These are phyloP conservation scores for Dromas ardeola DNA, from an alignment of 2,113 vertebrate genomes.

Conservation along the genomic window DNA sequence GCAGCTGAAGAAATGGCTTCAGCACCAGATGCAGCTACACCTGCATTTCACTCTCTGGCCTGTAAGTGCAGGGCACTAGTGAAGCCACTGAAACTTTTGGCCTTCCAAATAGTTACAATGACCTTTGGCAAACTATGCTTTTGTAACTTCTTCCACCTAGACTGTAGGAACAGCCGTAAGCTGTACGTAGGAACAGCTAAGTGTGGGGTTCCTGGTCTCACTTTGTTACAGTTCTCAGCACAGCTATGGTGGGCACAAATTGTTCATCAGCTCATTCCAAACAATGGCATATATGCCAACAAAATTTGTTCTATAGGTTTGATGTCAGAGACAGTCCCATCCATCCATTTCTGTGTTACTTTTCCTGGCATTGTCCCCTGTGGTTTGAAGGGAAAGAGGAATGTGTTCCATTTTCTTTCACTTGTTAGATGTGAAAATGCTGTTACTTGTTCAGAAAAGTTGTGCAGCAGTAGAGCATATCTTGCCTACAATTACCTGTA, in stretches of 20 bases:
- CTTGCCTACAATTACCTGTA: not conserved
- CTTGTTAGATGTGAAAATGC: not conserved
- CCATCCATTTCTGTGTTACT: not conserved
- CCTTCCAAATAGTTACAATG: not conserved
- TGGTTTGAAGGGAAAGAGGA: not conserved
- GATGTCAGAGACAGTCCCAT: not conserved
- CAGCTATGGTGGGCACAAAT: not conserved
- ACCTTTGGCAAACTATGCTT: not conserved
- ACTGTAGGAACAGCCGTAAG: not conserved
- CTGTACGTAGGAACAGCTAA: too few species aligned
- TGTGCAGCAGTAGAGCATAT: not conserved
- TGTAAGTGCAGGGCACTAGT: not conserved
- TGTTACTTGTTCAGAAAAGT: not conserved
- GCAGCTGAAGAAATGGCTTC: not conserved
- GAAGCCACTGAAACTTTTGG: not conserved
- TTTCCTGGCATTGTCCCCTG: not conserved
- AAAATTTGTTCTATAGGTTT: not conserved
- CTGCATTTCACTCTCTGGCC: not conserved
- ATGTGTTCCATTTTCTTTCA: not conserved
- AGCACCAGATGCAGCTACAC: not conserved
- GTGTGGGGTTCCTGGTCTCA: not conserved
- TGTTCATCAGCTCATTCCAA: not conserved
- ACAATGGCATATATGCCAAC: accelerated
- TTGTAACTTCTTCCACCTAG: not conserved
- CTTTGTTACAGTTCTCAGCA: not conserved